Evolutionary conservation across 2,113 vertebrate genomes (phyloP), one percentile per base, ranked within the genome.

Genomic region (Oryzias woworae): DNA sequence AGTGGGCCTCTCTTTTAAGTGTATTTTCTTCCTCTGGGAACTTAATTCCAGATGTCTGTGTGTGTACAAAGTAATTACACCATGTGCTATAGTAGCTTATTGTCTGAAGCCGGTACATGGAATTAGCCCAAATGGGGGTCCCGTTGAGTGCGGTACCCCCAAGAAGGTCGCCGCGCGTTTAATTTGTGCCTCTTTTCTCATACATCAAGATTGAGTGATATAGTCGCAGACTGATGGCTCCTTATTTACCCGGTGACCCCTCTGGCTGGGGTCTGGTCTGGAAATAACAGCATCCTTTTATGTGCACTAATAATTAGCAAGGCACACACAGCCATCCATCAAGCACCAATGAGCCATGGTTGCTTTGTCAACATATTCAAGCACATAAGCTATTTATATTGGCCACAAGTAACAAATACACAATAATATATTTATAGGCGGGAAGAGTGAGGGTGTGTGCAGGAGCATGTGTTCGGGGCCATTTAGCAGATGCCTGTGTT

Each of bases 121-220:
- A 92, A 91, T 90, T 78, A 90, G 86, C 66, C 75, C 85, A 91
- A 90, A 92, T 82, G 85, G 86, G 26, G 85, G 66, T 91, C 84
- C 85, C 85, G 88, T 87, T 87, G 86, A 84, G 88, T 73, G 81
- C 75, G 65, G 77, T 66, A 78, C 87, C 84, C 86, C 82, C 75
- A 74, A 81, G 85, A 91, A 90, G 88, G 85, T 85, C 75, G 72
- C 70, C 16, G 69, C 61, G 1, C 65, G 60, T 92, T 92, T 91
- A 89, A 92, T 92, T 92, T 92, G 91, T 91, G 88, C 78, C 88
- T 87, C 86, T 80, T 82, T 81, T 71, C 88, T 91, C 91, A 88
- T 92, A 91, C 90, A 91, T 93, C 90, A 92, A 91, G 88, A 92
- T 91, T 88, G 86, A 92, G 88, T 85, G 90, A 92, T 92, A 91